These are phyloP conservation scores for Piaya cayana DNA, from an alignment of 2,113 vertebrate species.

Conservation along the genomic window DNA sequence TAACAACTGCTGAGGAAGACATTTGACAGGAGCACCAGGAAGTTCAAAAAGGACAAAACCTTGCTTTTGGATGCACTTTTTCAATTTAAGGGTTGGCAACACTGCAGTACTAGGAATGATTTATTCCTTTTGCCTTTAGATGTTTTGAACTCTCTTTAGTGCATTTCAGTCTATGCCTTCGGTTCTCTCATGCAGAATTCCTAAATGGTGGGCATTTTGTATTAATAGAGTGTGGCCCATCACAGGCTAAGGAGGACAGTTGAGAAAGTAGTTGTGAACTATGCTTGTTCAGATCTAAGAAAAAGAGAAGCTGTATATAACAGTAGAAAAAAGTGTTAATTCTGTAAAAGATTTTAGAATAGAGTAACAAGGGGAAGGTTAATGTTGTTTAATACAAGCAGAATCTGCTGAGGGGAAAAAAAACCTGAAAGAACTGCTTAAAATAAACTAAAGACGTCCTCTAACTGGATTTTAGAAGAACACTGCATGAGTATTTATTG, in stretches of 20 bases:
- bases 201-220: neutral
- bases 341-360: neutral
- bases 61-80: neutral
- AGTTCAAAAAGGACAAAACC: neutral
- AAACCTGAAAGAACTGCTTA: neutral
- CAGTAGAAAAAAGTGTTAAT: neutral
- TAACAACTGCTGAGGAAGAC: neutral
- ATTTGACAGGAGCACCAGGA: neutral
- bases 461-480: neutral
- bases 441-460: neutral
- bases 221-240: neutral
- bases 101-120: neutral
- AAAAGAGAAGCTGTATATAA: neutral
- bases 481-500: neutral
- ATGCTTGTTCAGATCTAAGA: neutral
- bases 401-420: neutral
- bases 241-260: neutral
- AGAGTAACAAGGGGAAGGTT: neutral
- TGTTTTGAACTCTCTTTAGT: neutral
- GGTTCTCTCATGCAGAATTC: neutral
- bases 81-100: neutral
- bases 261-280: neutral
- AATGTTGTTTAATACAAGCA: neutral
- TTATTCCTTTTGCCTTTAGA: neutral
- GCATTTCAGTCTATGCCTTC: neutral